These are phyloP conservation scores for Otus sunia DNA, from an alignment of 2,113 vertebrate species.

Conservation along the genomic window DNA sequence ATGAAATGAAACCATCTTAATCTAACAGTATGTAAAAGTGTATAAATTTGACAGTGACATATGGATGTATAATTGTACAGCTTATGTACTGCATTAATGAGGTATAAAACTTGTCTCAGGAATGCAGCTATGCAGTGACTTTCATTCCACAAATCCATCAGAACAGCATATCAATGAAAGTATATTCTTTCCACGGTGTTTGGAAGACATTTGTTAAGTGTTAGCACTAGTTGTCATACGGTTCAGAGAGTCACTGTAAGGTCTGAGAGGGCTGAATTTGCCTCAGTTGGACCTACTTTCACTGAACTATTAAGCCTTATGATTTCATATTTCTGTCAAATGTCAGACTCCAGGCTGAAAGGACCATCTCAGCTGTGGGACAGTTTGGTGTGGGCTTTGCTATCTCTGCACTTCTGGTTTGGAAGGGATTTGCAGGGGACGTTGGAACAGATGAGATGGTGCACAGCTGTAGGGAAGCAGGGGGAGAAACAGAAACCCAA, in stretches of 20 bases:
- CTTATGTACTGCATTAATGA: slow-evolving; percentile 43
- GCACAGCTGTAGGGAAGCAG: neutral
- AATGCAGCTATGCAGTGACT: slow-evolving; percentile 2
- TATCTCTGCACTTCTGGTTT: accelerated
- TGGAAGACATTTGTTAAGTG: neutral
- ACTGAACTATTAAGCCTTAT: neutral
- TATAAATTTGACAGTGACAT: slow-evolving; percentile 52
- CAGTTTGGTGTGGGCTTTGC: neutral
- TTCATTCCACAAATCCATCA: slow-evolving; percentile 15
- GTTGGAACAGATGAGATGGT: neutral
- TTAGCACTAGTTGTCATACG: neutral
- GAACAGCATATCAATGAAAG: neutral
- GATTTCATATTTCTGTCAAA: neutral
- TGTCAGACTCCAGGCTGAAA: neutral
- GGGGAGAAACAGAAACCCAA: neutral
- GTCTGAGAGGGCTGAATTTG: neutral
- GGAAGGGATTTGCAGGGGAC: neutral
- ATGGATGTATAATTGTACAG: slow-evolving; percentile 42
- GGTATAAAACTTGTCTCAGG: slow-evolving; percentile 18
- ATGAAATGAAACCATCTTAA: slow-evolving; percentile 33
- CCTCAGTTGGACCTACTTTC: neutral
- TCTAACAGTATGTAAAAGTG: slow-evolving; percentile 27
- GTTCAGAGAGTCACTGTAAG: neutral
- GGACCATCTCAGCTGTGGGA: neutral
- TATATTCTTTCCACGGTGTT: neutral